Percentiles rank a stretch among this genome's conserved stretches.
phyloP scores from a whole-genome alignment of 2,888 invertebrate genomes.

The Creontiades dilutus region DNA sequence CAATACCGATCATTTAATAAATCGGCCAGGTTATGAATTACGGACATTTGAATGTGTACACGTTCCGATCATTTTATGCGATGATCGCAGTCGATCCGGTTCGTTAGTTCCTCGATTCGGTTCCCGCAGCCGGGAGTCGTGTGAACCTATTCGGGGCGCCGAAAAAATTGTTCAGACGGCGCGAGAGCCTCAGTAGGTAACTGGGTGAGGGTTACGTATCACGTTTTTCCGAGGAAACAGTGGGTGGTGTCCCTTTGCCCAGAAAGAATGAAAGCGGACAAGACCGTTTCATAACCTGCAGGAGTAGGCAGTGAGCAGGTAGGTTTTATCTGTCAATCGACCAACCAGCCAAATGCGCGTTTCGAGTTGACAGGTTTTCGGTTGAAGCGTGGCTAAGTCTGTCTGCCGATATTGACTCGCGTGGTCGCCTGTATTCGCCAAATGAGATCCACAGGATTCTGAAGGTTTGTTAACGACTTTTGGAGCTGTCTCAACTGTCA shows the following conservation, averaged over 20 bases:
- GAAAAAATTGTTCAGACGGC: neutral
- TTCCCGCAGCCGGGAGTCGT: neutral
- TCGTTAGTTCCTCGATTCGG: conserved; percentile 22
- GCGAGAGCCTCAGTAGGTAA: conserved; percentile 19
- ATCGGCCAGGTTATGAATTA: too few relatives aligned
- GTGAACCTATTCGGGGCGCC: neutral
- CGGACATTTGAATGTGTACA: too few relatives aligned
- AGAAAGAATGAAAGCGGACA: conserved; percentile 16
- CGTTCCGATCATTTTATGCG: neutral
- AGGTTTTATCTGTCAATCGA: neutral
- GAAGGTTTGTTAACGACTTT: neutral
- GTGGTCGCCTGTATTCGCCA: neutral
- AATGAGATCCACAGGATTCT: neutral
- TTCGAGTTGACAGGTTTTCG: conserved; percentile 12
- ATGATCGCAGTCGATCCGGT: neutral
- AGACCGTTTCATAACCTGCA: conserved; percentile 19
- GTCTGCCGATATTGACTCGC: conserved; percentile 14
- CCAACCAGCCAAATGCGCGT: neutral
- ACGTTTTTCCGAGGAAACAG: conserved; percentile 52
- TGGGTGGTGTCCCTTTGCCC: conserved; percentile 3
- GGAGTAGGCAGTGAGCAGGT: neutral
- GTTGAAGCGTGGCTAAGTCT: neutral
- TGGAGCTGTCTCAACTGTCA: neutral
- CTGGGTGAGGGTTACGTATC: conserved; percentile 53
- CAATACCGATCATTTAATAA: too few relatives aligned